phyloP scores from a whole-genome alignment of 2,113 vertebrate genomes.

The Oreamnos americanus region DNA sequence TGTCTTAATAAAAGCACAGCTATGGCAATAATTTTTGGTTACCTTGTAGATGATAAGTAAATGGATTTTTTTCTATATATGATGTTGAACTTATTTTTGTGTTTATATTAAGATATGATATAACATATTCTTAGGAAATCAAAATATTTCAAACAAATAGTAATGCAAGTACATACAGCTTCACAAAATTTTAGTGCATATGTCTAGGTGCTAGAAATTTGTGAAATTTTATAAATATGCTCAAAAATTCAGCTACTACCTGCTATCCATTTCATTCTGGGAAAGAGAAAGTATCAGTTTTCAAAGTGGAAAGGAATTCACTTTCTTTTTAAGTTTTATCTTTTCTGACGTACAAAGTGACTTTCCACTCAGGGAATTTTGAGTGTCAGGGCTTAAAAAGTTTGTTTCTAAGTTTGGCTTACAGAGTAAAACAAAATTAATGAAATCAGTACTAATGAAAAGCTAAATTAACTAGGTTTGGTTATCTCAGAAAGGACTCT shows the following conservation, averaged over 20 bases:
- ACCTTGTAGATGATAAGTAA: not conserved
- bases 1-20: not conserved
- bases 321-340: not conserved
- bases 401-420: not conserved
- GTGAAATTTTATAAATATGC: not conserved
- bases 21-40: not conserved
- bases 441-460: conserved; percentile 3
- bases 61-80: not conserved
- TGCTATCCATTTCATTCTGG: not conserved
- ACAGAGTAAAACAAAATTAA: conserved; percentile 29
- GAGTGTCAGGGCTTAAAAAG: not conserved
- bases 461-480: not conserved
- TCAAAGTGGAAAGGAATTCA: not conserved
- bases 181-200: not conserved
- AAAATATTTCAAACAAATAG: conserved; percentile 50
- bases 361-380: not conserved
- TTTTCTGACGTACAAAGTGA: not conserved
- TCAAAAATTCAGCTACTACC: not conserved
- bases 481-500: not conserved
- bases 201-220: conserved; percentile 7
- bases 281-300: not conserved
- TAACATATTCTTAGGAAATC: not conserved
- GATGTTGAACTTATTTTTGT: conserved; percentile 6
- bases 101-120: conserved; percentile 5
- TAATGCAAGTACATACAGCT: not conserved